Base-by-base conservation (phyloP, 2,113 vertebrate species). In the Stigmatopora argus region DNA sequence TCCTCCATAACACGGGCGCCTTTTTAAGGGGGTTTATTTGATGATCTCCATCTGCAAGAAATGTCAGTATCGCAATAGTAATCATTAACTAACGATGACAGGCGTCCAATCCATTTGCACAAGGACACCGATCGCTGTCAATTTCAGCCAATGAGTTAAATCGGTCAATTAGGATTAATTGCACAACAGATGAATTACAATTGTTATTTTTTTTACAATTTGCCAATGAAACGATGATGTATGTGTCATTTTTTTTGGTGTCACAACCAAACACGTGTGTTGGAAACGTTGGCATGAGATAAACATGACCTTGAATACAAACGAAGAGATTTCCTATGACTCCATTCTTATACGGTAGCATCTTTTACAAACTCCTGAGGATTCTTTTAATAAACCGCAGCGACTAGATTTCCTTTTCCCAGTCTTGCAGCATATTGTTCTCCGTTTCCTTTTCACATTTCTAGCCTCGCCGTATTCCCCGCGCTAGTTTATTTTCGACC, bases 311-410 rank as follows among this genome's bases (percentile, higher is more conserved):
- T 77, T 76, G 51, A 61, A 59, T 31, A 65, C 14, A 45, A 51
- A 79, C 62, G 44, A n/a, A 69, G 71, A 80, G 74, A 84, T 81
- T 83, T 89, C 79, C 78, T 69, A 71, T 26, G 68, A 72, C 56
- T 47, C 14, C 18, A 9, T 72, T 66, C 73, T 55, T 73, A 46
- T 57, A 55, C 21, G 31, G 26, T 56, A 9, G 8, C 46, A 71
- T 61, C 45, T 81, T 78, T 82, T 18, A 48, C 1, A 71, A 78
- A 79, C 45, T 66, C 64, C 60, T 31, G 72, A 58, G 70, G 57
- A 56, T 75, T 83, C 69, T 85, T 86, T 87, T 78, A 82, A 87
- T 85, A 86, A 80, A 83, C 73, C 59, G 2, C 0, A 2, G 8
- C 35, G 46, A 62, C 79, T 73, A 44, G 3, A 69, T 49, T 80